These are phyloP conservation scores for Leptinotarsa texana DNA, from an alignment of 1,140 invertebrate genomes.

Conservation along the genomic window DNA sequence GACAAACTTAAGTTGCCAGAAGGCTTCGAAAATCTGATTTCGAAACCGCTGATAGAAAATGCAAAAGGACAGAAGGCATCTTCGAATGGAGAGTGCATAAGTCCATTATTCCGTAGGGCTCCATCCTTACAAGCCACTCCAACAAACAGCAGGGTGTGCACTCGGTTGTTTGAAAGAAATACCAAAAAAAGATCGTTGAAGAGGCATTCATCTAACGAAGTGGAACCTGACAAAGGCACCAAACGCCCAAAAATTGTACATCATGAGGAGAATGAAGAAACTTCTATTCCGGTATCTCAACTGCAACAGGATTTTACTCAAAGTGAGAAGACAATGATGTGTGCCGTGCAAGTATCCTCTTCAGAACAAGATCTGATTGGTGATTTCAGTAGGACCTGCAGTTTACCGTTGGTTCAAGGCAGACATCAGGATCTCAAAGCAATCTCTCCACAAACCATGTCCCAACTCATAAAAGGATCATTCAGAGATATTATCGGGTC, in stretches of 20 bases:
- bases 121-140: background rate
- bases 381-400: constrained; percentile 63
- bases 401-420: constrained; percentile 75
- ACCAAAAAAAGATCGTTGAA: no score
- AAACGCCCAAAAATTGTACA: background rate
- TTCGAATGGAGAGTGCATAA: background rate
- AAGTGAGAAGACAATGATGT: constrained; percentile 64
- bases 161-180: background rate
- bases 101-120: no score
- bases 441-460: constrained; percentile 62
- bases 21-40: background rate
- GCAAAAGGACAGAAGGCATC: background rate
- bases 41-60: background rate
- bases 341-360: constrained; percentile 63
- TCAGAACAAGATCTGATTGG: constrained; percentile 62
- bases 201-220: background rate
- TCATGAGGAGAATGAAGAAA: no score
- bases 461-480: constrained; percentile 69
- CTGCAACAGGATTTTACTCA: constrained; percentile 62
- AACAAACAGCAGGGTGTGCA: background rate
- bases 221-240: background rate
- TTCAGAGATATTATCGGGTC: constrained; percentile 65
- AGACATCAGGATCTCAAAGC: no score
- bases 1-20: no score
- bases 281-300: constrained; percentile 24